phyloP scores from a whole-genome alignment of 1,140 invertebrate species.

The Ceratina japonica region DNA sequence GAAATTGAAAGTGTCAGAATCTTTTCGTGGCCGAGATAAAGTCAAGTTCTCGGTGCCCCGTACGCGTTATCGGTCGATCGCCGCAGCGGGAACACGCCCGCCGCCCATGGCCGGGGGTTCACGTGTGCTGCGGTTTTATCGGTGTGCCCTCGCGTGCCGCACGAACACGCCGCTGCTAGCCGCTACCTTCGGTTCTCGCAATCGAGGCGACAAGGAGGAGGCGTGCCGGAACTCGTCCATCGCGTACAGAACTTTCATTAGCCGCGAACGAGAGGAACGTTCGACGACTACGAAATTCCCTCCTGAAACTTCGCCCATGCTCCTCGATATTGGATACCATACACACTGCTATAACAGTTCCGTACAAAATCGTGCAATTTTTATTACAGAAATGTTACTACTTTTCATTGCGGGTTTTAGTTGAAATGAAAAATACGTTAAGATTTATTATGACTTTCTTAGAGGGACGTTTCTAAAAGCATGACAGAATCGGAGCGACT shows the following conservation, averaged over 20 bases:
- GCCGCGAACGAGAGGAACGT: conserved; percentile 23
- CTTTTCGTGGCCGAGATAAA: conserved; percentile 22
- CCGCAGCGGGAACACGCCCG: too few species aligned
- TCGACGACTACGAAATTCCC: conserved; percentile 4
- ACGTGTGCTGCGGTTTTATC: conserved; percentile 19
- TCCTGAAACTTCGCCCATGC: background rate
- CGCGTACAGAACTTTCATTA: conserved; percentile 22
- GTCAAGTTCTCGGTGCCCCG: conserved; percentile 7
- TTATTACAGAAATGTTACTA: too few species aligned
- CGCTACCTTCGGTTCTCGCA: background rate
- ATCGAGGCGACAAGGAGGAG: conserved; percentile 43
- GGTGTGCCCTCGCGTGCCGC: conserved; percentile 62
- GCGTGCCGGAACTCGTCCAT: conserved; percentile 44
- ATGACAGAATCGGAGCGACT: too few species aligned
- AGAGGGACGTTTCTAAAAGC: too few species aligned
- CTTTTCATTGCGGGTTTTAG: background rate
- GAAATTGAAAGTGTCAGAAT: conserved; percentile 47
- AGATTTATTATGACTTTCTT: too few species aligned
- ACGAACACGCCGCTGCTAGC: conserved; percentile 39
- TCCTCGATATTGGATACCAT: too few species aligned
- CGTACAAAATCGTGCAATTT: too few species aligned
- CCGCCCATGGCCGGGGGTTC: background rate
- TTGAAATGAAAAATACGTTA: too few species aligned
- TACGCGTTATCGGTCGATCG: conserved; percentile 38
- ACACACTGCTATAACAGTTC: too few species aligned